phyloP scores from a whole-genome alignment of 2,888 invertebrate genomes.

The Microctonus hyperodae region DNA sequence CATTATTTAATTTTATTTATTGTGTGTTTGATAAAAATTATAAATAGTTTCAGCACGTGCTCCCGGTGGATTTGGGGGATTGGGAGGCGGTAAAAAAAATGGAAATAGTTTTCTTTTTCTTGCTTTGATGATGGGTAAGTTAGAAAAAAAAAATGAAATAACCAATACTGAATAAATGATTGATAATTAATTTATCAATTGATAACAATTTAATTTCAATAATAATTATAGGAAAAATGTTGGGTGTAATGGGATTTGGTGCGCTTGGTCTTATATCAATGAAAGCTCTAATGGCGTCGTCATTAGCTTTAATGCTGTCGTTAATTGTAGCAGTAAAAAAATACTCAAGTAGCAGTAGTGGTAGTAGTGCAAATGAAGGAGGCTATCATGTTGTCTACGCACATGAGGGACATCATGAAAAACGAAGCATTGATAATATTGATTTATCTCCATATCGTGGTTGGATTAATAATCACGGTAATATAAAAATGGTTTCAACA shows the following conservation, averaged over 20 bases:
- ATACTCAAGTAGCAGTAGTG: slow-evolving; percentile 68
- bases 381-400: slow-evolving; percentile 68
- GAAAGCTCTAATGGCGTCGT: slow-evolving; percentile 78
- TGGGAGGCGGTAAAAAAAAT: slow-evolving; percentile 62
- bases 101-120: slow-evolving; percentile 69
- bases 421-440: slow-evolving; percentile 60
- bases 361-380: slow-evolving; percentile 68
- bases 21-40: not conserved
- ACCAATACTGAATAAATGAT: not conserved
- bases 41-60: slow-evolving; percentile 9
- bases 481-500: slow-evolving; percentile 19
- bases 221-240: slow-evolving; percentile 66
- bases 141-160: slow-evolving; percentile 7
- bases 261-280: slow-evolving; percentile 79
- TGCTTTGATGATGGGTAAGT: slow-evolving; percentile 75
- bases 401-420: slow-evolving; percentile 70
- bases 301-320: slow-evolving; percentile 77
- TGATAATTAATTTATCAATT: not conserved
- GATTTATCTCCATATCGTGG: slow-evolving; percentile 62
- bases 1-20: slow-evolving; percentile 7
- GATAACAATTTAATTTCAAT: slow-evolving; percentile 1
- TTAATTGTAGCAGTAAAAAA: slow-evolving; percentile 80
- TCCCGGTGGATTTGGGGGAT: slow-evolving; percentile 66
- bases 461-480: slow-evolving; percentile 53
- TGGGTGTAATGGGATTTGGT: slow-evolving; percentile 79